Conservation (phyloP, 2,797 vertebrate species). For the Sebastes cheni region DNA sequence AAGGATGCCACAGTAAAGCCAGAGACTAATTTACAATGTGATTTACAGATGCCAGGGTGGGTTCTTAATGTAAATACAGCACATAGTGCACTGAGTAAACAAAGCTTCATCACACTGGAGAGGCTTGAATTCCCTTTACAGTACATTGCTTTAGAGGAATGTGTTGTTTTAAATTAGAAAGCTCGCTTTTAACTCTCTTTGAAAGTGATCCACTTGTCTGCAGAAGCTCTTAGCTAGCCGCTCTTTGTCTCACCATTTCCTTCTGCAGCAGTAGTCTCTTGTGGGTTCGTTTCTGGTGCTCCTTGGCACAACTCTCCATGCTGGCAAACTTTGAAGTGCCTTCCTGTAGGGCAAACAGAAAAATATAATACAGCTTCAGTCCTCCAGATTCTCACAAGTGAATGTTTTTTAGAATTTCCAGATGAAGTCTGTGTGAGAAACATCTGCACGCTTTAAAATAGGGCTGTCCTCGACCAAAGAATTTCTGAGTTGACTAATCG, state of each 20-base stretch:
- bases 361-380: conserved; percentile 12
- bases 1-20: conserved; percentile 2
- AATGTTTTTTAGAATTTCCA: conserved; percentile 5
- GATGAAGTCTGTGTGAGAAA: neutral
- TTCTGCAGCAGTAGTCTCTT: conserved; percentile 92
- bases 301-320: conserved; percentile 91
- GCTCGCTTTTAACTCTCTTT: conserved; percentile 22
- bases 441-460: neutral
- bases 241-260: conserved; percentile 84
- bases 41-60: conserved; percentile 21
- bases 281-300: conserved; percentile 94
- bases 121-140: conserved; percentile 31
- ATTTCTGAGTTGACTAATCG: no score
- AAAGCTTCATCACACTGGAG: conserved; percentile 21
- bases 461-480: no score
- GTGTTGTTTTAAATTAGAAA: conserved; percentile 36
- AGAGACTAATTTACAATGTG: conserved; percentile 20
- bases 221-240: neutral
- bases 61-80: conserved; percentile 13
- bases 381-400: neutral
- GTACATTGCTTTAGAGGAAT: conserved; percentile 46
- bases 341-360: conserved; percentile 82
- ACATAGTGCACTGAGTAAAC: conserved; percentile 41
- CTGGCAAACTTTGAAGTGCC: conserved; percentile 97
- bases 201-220: neutral